A percentile compares a stretch with the other conserved stretches of the same genome.
These are phyloP conservation scores for Sipha flava DNA, from an alignment of 1,140 invertebrate species.

Conservation along the genomic window DNA sequence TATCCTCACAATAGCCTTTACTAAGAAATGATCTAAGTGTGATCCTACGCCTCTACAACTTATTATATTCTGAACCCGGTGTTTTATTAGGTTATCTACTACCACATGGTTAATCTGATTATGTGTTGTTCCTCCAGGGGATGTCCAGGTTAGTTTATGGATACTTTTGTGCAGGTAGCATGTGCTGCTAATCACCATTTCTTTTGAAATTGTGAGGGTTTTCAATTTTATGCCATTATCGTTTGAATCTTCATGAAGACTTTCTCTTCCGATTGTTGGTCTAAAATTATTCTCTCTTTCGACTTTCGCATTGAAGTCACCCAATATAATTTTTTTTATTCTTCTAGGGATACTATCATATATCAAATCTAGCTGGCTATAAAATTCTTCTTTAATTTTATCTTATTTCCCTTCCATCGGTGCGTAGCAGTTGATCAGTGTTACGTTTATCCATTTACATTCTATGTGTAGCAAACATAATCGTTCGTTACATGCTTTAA, in stretches of 20 bases:
- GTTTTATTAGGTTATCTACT: conserved; percentile 29
- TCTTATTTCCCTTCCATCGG: background rate
- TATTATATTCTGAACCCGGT: background rate
- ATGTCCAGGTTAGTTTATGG: conserved; percentile 37
- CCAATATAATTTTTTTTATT: conserved; percentile 9
- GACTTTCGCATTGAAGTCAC: conserved; percentile 4
- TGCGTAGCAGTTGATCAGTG: background rate
- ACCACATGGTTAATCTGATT: conserved; percentile 37
- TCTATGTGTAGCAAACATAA: background rate
- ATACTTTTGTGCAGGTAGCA: background rate
- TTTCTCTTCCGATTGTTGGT: background rate
- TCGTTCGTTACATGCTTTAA: background rate
- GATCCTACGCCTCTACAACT: conserved; percentile 29
- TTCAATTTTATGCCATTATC: background rate
- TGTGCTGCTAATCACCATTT: conserved; percentile 1
- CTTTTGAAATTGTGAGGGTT: background rate
- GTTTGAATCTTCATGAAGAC: background rate
- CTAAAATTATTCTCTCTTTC: background rate
- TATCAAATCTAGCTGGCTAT: background rate
- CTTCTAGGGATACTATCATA: background rate
- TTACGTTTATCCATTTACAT: background rate
- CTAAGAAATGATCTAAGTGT: conserved; percentile 34
- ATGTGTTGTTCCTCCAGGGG: conserved; percentile 20
- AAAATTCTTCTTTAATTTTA: background rate
- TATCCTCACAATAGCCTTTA: conserved; percentile 28